A percentile compares a stretch with the other conserved stretches of the same genome.
phyloP scores from a whole-genome alignment of 2,113 vertebrate species.

The Microtus pennsylvanicus region DNA sequence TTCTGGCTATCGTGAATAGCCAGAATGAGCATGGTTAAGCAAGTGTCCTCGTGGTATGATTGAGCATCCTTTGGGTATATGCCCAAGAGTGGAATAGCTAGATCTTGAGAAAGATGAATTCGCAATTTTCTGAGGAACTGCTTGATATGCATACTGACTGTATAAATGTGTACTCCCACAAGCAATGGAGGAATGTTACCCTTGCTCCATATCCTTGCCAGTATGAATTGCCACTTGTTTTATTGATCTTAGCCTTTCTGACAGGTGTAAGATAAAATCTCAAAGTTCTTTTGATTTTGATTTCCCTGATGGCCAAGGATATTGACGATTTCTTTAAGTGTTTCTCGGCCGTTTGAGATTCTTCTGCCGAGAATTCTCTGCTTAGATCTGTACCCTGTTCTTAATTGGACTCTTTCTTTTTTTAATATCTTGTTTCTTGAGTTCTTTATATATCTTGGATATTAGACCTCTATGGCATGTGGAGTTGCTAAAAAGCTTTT shows the following conservation, averaged over 20 bases:
- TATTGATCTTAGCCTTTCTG: neutral
- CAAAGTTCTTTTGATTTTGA: neutral
- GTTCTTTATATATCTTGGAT: neutral
- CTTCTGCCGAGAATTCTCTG: neutral
- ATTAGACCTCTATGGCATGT: neutral
- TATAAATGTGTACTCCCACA: neutral
- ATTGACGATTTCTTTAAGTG: neutral
- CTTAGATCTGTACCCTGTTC: neutral
- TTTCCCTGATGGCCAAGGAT: neutral
- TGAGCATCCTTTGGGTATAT: neutral
- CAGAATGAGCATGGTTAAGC: neutral
- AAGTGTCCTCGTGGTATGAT: neutral
- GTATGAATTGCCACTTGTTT: neutral
- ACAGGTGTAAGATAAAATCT: neutral
- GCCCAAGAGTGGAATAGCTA: neutral
- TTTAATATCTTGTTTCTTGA: neutral
- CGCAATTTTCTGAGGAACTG: neutral
- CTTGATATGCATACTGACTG: neutral
- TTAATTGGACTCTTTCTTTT: neutral
- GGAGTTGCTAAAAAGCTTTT: neutral
- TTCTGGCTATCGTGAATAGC: neutral
- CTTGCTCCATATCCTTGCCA: neutral
- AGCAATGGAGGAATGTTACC: neutral
- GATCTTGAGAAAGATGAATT: neutral
- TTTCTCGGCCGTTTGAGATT: neutral